Conservation (phyloP, 2,888 invertebrate genomes). For the Leistus spinibarbis region DNA sequence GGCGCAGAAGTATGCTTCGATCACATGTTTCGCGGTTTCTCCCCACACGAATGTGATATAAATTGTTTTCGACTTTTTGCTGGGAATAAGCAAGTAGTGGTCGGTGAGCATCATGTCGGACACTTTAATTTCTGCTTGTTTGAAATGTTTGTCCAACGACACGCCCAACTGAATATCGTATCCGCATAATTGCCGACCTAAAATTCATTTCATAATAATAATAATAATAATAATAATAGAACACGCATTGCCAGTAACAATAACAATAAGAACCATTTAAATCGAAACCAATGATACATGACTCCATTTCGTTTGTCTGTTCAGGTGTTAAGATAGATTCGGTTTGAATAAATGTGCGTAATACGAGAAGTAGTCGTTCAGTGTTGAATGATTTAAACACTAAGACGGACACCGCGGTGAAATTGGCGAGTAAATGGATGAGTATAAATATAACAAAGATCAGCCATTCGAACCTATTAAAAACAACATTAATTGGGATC, state of each 20-base stretch:
- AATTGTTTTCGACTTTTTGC: slow-evolving; percentile 58
- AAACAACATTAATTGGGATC: slow-evolving; percentile 38
- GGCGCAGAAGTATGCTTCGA: slow-evolving; percentile 74
- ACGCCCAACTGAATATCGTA: slow-evolving; percentile 66
- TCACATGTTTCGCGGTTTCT: slow-evolving; percentile 61
- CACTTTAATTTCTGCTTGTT: slow-evolving; percentile 21
- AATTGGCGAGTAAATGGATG: slow-evolving; percentile 86
- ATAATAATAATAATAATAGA: too few relatives aligned
- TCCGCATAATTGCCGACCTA: slow-evolving; percentile 66
- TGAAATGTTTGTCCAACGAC: slow-evolving; percentile 53
- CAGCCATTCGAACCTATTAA: slow-evolving; percentile 71
- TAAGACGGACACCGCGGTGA: slow-evolving; percentile 81
- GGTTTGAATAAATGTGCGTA: slow-evolving; percentile 70
- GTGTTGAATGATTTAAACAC: slow-evolving; percentile 82
- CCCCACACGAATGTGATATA: slow-evolving; percentile 63
- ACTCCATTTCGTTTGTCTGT: slow-evolving; percentile 74
- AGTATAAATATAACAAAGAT: slow-evolving; percentile 75
- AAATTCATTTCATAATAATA: too few relatives aligned
- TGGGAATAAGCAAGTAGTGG: slow-evolving; percentile 64
- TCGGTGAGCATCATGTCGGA: slow-evolving; percentile 45
- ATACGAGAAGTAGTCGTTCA: slow-evolving; percentile 72
- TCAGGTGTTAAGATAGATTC: slow-evolving; percentile 68
- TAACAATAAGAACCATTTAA: slow-evolving; percentile 53
- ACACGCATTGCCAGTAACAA: too few relatives aligned
- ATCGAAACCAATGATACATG: slow-evolving; percentile 66